Base-by-base conservation (phyloP, 2,113 vertebrate genomes). In the Climacteris rufus region DNA sequence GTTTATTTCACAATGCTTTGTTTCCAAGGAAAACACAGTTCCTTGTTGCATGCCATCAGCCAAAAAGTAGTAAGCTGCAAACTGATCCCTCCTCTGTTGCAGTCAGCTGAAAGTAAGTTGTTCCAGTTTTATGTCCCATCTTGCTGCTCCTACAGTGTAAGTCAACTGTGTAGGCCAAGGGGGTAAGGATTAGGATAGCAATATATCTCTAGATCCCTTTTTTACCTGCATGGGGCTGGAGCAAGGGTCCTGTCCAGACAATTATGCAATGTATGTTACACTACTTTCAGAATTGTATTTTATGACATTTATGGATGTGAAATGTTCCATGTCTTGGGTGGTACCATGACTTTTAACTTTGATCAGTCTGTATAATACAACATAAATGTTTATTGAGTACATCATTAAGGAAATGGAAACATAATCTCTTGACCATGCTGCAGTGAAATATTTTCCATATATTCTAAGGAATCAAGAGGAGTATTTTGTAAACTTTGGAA, bases 401-500 rank as follows among this genome's bases (percentile, higher is more conserved):
- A 33, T 75, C 86, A 21, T 74, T 68, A 44, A 91, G 91, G 78
- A 90, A 94, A 88, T 69, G 69, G 78, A 95, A 93, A 61, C 77
- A 57, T 89, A 90, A 83, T 80, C 40, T 93, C 56, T 84, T 72
- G 61, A 79, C 56, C 56, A 47, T 91, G 57, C 50, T 87, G 72
- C 89, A 78, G 15, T 95, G 83, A 91, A 92, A 84, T 87, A 81
- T 85, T 96, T 96, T 90, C 64, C 39, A 49, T 79, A 49, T 82
- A 77, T 53, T 74, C 33, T 86, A n/a, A 66, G 83, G 80, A 82
- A 74, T 91, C 17, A 44, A 2, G 31, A 64, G 30, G 25, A 94
- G 13, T 78, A 15, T 66, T 72, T 90, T 94, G 50, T 76, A 92
- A 70, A 71, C 52, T 57, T 28, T 52, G 53, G 50, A 86, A 49